These are phyloP conservation scores for Micromys minutus DNA, from an alignment of 2,113 vertebrate genomes.

Conservation along the genomic window DNA sequence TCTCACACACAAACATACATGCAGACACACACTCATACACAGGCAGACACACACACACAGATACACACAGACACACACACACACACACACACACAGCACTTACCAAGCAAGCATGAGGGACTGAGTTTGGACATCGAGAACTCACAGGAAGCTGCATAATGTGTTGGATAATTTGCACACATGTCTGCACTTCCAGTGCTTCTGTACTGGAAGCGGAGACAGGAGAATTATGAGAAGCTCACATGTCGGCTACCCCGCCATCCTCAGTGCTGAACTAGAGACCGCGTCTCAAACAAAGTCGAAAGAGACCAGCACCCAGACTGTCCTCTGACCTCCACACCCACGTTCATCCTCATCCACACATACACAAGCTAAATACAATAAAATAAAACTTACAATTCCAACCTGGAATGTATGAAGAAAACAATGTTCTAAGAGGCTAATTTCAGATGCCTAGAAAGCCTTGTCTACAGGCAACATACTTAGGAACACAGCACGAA, in stretches of 20 bases:
- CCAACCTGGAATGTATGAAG: background rate
- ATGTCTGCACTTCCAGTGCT: background rate
- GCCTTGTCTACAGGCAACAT: background rate
- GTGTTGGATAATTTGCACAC: too few species aligned
- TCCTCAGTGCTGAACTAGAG: background rate
- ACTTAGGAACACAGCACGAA: background rate
- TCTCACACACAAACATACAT: background rate
- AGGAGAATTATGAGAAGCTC: background rate
- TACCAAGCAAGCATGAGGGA: background rate
- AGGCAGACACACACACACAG: accelerated
- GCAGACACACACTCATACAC: background rate
- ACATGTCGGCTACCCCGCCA: too few species aligned
- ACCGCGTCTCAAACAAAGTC: background rate
- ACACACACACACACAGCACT: too few species aligned
- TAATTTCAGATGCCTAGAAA: background rate
- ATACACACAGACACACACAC: background rate
- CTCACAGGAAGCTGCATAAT: background rate
- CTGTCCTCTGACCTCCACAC: background rate
- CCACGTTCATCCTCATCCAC: background rate
- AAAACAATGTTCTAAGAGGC: background rate
- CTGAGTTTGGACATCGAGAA: background rate
- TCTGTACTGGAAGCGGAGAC: background rate
- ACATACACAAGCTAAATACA: background rate
- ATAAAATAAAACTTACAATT: background rate
- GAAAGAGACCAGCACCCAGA: background rate